phyloP scores from a whole-genome alignment of 2,797 vertebrate species.

The Dermochelys coriacea region DNA sequence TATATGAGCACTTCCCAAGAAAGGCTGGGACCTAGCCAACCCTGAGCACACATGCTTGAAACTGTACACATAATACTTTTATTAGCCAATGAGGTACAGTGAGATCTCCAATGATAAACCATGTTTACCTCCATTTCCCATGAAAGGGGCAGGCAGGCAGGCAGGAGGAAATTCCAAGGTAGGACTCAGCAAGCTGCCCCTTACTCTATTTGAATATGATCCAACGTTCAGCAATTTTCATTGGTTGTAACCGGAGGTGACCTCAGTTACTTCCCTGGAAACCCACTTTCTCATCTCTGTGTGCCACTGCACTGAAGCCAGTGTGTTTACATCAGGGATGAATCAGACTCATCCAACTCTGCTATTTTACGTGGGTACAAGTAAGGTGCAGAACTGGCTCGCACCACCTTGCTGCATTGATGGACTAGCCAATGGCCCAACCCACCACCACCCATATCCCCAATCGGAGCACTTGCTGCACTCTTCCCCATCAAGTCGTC shows the following conservation, averaged over 20 bases:
- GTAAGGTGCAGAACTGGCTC: neutral
- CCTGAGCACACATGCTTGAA: neutral
- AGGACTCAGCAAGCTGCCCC: neutral
- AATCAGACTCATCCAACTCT: neutral
- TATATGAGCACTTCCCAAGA: neutral
- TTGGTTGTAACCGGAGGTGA: neutral
- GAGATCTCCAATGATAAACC: neutral
- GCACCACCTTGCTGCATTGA: neutral
- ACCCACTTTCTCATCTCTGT: neutral
- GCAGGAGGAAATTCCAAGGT: neutral
- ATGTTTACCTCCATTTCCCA: neutral
- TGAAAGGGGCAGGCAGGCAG: neutral
- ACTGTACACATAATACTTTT: fast-evolving
- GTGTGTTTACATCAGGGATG: neutral
- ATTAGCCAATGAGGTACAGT: fast-evolving
- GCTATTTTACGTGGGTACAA: neutral
- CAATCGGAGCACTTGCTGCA: neutral
- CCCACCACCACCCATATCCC: neutral
- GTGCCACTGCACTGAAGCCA: neutral
- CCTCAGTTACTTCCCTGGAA: neutral
- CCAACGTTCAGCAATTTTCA: neutral
- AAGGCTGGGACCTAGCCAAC: neutral
- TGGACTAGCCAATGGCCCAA: neutral
- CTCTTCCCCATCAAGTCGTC: neutral
- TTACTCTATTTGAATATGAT: fast-evolving